Conservation (phyloP, 2,113 vertebrate species). For the Sula dactylatra region DNA sequence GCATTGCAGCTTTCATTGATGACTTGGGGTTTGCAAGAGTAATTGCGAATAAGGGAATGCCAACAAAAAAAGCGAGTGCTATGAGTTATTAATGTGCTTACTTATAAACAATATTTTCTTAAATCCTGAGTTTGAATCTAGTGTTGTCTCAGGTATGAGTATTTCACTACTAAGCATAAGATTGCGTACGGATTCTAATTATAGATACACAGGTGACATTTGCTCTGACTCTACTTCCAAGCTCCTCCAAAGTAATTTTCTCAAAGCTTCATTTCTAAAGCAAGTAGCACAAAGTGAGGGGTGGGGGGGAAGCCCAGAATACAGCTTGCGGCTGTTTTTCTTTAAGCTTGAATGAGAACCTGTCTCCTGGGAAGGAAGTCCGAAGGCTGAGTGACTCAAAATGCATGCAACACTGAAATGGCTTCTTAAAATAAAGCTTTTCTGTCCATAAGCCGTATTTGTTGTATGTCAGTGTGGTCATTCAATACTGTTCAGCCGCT, state of each 20-base stretch:
- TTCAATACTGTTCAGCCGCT: background rate
- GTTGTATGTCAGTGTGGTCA: rapidly evolving
- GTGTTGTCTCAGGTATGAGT: background rate
- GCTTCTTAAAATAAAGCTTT: background rate
- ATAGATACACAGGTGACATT: background rate
- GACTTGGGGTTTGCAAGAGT: background rate
- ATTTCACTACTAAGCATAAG: background rate
- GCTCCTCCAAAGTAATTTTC: background rate
- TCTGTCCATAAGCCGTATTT: rapidly evolving
- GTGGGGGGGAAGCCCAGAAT: background rate
- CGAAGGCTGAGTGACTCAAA: background rate
- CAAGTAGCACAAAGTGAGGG: background rate
- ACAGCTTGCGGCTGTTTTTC: background rate
- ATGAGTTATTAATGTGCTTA: background rate
- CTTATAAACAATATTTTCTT: background rate
- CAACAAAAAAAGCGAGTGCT: background rate
- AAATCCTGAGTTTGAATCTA: background rate
- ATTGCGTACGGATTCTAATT: background rate
- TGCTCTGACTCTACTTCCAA: background rate
- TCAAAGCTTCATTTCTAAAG: background rate
- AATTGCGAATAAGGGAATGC: background rate
- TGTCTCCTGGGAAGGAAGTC: background rate
- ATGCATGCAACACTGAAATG: background rate
- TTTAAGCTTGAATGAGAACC: background rate
- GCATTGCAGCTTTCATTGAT: background rate